Conservation (phyloP, 1,140 invertebrate genomes). For the Aphaenogaster floridana region DNA sequence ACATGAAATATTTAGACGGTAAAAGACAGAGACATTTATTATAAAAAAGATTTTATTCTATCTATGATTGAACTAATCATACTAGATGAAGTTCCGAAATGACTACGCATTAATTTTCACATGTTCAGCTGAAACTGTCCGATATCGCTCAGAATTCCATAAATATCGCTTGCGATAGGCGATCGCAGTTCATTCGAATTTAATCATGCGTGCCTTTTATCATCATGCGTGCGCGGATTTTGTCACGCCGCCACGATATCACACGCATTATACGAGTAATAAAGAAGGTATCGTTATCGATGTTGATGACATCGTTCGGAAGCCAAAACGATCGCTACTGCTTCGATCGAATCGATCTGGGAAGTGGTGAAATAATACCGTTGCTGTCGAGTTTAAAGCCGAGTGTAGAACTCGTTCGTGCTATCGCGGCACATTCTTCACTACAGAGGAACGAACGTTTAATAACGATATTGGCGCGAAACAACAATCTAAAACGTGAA, state of each 20-base stretch:
- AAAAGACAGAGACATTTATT: background rate
- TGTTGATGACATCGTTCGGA: background rate
- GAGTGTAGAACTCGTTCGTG: background rate
- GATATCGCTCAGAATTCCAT: background rate
- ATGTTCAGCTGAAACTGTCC: background rate
- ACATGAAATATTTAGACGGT: background rate
- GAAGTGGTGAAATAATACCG: background rate
- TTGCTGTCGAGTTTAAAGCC: background rate
- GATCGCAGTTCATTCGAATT: slow-evolving; percentile 34
- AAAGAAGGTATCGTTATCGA: background rate
- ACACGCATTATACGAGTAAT: slow-evolving; percentile 9
- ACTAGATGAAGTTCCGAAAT: background rate
- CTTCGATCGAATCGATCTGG: background rate
- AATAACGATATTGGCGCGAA: slow-evolving; percentile 12
- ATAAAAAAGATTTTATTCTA: slow-evolving; percentile 1
- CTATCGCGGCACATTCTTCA: background rate
- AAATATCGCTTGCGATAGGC: slow-evolving; percentile 37
- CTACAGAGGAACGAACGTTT: background rate
- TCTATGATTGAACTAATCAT: background rate
- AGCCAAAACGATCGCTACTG: background rate
- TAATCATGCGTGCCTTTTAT: slow-evolving; percentile 45
- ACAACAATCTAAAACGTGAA: background rate
- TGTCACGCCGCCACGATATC: background rate
- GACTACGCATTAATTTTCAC: background rate
- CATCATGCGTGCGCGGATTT: slow-evolving; percentile 19